These are phyloP conservation scores for Trachops cirrhosus DNA, from an alignment of 2,797 vertebrate genomes.

Conservation along the genomic window DNA sequence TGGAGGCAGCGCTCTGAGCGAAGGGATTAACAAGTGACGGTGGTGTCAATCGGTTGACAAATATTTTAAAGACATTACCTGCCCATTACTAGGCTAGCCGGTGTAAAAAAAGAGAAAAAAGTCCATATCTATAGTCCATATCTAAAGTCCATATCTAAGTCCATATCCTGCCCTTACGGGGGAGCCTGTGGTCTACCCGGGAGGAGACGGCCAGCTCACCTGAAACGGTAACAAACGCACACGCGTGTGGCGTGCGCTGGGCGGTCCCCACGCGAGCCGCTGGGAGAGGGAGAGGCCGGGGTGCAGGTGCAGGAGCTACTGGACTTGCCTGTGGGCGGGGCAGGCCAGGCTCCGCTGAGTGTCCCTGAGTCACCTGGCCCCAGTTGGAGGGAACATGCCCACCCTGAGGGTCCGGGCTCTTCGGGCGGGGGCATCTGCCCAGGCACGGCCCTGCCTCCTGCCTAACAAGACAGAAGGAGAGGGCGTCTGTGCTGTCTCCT, in stretches of 20 bases:
- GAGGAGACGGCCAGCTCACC: not conserved
- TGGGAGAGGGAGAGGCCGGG: not conserved
- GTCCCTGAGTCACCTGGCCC: constrained; percentile 16
- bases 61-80: not conserved
- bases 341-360: not conserved
- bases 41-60: not conserved
- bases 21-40: not conserved
- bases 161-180: not conserved
- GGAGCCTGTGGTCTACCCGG: not conserved
- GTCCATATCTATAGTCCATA: not conserved
- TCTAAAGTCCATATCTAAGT: not conserved
- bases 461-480: not conserved
- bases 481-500: not conserved
- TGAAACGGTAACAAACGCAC: not conserved
- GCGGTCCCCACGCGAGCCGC: not conserved
- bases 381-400: not conserved
- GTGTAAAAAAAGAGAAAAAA: not conserved
- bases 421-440: not conserved
- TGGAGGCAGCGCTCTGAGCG: not conserved
- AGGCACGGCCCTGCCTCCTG: not conserved
- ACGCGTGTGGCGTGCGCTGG: accelerated
- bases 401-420: not conserved
- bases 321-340: not conserved
- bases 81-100: not conserved
- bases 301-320: not conserved